These are phyloP conservation scores for Piaya cayana DNA, from an alignment of 2,113 vertebrate species.

Conservation along the genomic window DNA sequence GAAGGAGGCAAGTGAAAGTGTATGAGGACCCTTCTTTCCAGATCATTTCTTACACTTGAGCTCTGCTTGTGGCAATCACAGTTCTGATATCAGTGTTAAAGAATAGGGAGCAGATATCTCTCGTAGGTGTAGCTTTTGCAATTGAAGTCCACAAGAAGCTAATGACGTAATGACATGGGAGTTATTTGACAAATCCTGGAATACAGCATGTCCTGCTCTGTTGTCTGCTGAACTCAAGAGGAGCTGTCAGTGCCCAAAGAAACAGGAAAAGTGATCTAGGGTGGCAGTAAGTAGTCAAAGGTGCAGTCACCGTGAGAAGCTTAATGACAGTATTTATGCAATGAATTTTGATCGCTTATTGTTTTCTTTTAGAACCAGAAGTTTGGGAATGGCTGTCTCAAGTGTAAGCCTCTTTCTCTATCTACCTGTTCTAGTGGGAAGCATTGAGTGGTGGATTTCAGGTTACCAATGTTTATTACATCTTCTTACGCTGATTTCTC, in stretches of 20 bases:
- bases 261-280: not conserved
- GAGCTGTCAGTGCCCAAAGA: not conserved
- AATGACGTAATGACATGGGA: not conserved
- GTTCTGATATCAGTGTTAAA: not conserved
- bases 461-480: not conserved
- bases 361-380: not conserved
- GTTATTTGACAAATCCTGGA: not conserved
- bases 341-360: not conserved
- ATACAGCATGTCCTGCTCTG: not conserved
- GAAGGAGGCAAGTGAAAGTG: not conserved
- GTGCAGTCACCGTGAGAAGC: not conserved
- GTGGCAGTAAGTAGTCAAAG: not conserved
- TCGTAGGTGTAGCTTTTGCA: not conserved
- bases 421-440: not conserved
- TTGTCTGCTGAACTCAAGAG: not conserved
- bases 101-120: not conserved
- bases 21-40: not conserved
- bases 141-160: not conserved
- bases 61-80: not conserved
- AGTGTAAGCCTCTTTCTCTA: not conserved
- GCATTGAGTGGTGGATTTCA: fast-evolving
- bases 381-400: not conserved
- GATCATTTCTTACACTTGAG: not conserved
- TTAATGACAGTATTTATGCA: not conserved
- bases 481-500: not conserved